Evolutionary conservation across 2,113 vertebrate species (phyloP).

Genomic region (Perca flavescens): DNA sequence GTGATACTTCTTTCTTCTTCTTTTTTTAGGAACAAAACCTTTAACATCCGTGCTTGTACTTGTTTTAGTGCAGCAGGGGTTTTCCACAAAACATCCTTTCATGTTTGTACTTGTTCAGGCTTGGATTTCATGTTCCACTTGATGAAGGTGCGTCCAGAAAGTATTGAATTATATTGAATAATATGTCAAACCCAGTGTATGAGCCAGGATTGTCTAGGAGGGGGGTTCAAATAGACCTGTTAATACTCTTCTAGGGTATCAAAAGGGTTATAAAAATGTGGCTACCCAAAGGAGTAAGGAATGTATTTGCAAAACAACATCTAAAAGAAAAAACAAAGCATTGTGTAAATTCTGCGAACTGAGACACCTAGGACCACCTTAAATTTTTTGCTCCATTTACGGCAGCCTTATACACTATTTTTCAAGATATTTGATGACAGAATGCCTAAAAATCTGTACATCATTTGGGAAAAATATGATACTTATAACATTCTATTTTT

Average conservation of each 20-base stretch:
- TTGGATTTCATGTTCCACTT: neutral
- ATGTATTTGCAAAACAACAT: too few relatives aligned
- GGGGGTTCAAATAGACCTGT: neutral
- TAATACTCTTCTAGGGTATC: neutral
- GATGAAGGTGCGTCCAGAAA: neutral
- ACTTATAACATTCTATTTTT: too few relatives aligned
- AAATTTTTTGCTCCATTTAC: too few relatives aligned
- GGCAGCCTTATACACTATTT: too few relatives aligned
- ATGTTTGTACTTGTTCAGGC: neutral
- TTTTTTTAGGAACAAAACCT: neutral
- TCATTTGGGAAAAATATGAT: too few relatives aligned
- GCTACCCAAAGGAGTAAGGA: too few relatives aligned
- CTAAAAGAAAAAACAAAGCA: too few relatives aligned
- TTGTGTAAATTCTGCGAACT: too few relatives aligned
- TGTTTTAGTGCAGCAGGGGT: neutral
- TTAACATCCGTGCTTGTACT: neutral
- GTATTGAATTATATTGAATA: neutral
- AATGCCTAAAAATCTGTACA: too few relatives aligned
- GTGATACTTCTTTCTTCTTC: neutral
- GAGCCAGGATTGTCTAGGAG: neutral
- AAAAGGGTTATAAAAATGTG: too few relatives aligned
- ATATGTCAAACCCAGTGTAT: neutral
- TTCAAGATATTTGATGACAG: too few relatives aligned
- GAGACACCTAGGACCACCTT: too few relatives aligned
- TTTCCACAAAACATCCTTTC: conserved; percentile 11